Percentiles rank a stretch among this genome's conserved stretches.
phyloP scores from a whole-genome alignment of 2,888 invertebrate species.

The Loripinus fragilis region DNA sequence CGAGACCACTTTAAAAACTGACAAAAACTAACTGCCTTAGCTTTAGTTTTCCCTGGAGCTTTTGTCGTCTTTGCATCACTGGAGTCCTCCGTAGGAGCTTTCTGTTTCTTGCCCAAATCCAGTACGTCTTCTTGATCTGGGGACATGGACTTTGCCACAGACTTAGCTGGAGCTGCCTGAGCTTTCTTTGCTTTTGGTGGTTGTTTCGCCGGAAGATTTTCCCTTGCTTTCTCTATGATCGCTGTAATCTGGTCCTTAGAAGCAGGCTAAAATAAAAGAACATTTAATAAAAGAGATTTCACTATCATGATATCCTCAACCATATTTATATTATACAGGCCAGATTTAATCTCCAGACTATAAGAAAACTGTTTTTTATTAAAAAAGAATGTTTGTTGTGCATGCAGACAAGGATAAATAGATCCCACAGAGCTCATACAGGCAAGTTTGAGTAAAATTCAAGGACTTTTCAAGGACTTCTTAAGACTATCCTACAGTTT shows the following conservation, averaged over 20 bases:
- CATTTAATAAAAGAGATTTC: too few species aligned
- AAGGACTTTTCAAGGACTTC: too few species aligned
- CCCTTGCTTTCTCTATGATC: slow-evolving; percentile 92
- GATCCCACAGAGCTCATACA: too few species aligned
- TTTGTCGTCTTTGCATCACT: slow-evolving; percentile 52
- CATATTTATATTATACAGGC: too few species aligned
- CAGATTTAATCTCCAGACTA: too few species aligned
- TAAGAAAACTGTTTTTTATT: too few species aligned
- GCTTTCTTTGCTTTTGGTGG: slow-evolving; percentile 68
- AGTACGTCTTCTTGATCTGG: slow-evolving; percentile 63
- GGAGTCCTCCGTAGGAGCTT: slow-evolving; percentile 56
- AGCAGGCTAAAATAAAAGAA: slow-evolving; percentile 79
- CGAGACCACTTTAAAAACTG: too few species aligned
- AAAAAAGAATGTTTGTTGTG: too few species aligned
- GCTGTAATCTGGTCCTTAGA: slow-evolving; percentile 87
- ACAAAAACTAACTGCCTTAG: slow-evolving; percentile 60
- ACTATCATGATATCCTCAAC: too few species aligned
- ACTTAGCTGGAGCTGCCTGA: slow-evolving; percentile 52
- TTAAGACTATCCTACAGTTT: too few species aligned
- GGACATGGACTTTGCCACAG: slow-evolving; percentile 41
- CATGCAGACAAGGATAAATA: too few species aligned
- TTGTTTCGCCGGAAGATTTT: slow-evolving; percentile 91
- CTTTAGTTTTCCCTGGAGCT: slow-evolving; percentile 59
- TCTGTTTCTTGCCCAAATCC: slow-evolving; percentile 60
- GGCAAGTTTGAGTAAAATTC: too few species aligned